phyloP scores from a whole-genome alignment of 1,140 invertebrate genomes.

The Pseudomyrmex sp. region DNA sequence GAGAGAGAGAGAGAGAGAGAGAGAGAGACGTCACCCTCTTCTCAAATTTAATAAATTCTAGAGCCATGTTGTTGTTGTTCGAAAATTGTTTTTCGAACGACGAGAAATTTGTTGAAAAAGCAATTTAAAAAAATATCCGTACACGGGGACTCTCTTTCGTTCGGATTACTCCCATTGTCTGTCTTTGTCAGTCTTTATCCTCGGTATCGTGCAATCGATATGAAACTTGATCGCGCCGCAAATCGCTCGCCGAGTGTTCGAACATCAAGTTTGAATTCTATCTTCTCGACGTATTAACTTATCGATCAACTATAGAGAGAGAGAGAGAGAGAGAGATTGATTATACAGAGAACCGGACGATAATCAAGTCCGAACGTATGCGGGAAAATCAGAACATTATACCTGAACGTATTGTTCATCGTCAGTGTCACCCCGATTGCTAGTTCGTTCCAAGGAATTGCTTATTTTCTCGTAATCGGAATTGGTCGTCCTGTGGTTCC shows the following conservation, averaged over 20 bases:
- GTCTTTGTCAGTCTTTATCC: constrained; percentile 75
- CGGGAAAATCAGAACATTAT: constrained; percentile 57
- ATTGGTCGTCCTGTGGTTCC: constrained; percentile 60
- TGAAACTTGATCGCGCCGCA: not conserved
- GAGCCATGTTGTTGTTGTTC: no score
- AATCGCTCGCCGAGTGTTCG: not conserved
- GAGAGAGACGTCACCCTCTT: no score
- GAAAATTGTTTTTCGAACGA: no score
- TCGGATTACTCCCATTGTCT: constrained; percentile 63
- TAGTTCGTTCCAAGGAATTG: constrained; percentile 58
- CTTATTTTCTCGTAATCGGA: constrained; percentile 79
- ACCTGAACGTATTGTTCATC: constrained; percentile 83
- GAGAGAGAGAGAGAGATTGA: not conserved
- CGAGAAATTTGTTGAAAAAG: not conserved
- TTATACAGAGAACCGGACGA: not conserved
- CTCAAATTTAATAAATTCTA: no score
- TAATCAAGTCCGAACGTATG: not conserved
- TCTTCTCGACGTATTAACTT: not conserved
- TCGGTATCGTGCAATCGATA: constrained; percentile 62
- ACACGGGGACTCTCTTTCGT: constrained; percentile 45
- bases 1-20: no score
- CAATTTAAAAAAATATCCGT: constrained; percentile 28
- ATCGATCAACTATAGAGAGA: no score
- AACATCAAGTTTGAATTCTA: not conserved
- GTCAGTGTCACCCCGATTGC: constrained; percentile 76